phyloP scores from a whole-genome alignment of 2,113 vertebrate species.

The Alligator mississippiensis region DNA sequence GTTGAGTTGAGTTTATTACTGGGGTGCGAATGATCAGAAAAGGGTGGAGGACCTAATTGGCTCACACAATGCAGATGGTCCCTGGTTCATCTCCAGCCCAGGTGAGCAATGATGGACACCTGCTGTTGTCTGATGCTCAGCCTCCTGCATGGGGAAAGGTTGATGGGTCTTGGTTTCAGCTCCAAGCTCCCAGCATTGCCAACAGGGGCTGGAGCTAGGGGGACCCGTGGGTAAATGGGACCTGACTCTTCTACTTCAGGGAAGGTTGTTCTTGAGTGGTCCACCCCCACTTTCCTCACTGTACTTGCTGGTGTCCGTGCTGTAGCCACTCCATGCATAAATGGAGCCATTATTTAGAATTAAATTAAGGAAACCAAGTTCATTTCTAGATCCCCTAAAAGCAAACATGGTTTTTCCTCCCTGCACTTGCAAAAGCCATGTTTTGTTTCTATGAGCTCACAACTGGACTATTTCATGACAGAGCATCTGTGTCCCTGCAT shows the following conservation, averaged over 20 bases:
- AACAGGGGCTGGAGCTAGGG: not conserved
- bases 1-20: accelerated
- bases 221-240: not conserved
- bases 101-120: not conserved
- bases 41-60: accelerated
- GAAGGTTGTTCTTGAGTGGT: not conserved
- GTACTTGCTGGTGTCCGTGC: not conserved
- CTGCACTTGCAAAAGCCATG: not conserved
- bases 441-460: not conserved
- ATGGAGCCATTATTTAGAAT: not conserved
- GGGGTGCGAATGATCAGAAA: not conserved
- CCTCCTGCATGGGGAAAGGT: accelerated
- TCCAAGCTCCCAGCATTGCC: accelerated
- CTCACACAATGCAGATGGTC: not conserved
- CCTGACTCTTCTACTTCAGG: not conserved
- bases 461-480: not conserved
- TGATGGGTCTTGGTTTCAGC: not conserved
- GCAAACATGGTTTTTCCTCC: not conserved
- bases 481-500: not conserved
- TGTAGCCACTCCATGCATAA: not conserved
- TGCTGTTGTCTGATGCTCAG: not conserved
- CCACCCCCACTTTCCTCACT: not conserved
- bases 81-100: accelerated
- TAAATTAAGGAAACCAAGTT: not conserved
- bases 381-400: not conserved